phyloP scores from a whole-genome alignment of 2,888 invertebrate species.

The Dicycla oo region DNA sequence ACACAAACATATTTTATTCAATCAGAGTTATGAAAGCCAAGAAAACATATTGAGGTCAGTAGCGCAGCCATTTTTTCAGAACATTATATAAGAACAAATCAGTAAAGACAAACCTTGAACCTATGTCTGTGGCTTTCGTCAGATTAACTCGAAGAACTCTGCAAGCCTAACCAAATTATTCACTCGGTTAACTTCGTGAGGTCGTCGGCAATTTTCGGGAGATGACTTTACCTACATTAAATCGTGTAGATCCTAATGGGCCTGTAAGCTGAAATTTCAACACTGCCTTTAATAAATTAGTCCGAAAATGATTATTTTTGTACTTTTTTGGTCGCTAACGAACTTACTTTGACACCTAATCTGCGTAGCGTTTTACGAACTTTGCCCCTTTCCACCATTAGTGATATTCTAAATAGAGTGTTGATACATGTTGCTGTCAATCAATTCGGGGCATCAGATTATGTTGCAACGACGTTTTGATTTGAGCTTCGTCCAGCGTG shows the following conservation, averaged over 20 bases:
- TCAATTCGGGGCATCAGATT: not conserved
- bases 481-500: not conserved
- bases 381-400: not conserved
- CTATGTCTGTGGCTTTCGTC: slow-evolving; percentile 4
- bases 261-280: slow-evolving; percentile 49
- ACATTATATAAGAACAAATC: not conserved
- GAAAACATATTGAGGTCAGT: too few relatives aligned
- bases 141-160: slow-evolving; percentile 36
- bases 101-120: slow-evolving; percentile 1
- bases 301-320: slow-evolving; percentile 27
- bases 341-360: slow-evolving; percentile 24
- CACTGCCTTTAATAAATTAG: slow-evolving; percentile 31
- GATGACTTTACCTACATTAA: slow-evolving; percentile 61
- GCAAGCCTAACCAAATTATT: slow-evolving; percentile 44
- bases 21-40: not conserved
- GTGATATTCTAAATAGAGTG: not conserved
- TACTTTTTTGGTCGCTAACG: slow-evolving; percentile 22
- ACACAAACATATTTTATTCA: not conserved
- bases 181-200: slow-evolving; percentile 59
- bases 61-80: not conserved
- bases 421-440: not conserved
- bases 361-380: not conserved
- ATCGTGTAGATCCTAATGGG: slow-evolving; percentile 57
- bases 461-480: not conserved
- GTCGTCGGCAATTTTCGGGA: slow-evolving; percentile 53